These are phyloP conservation scores for Crocodylus rhombifer DNA, from an alignment of 2,797 vertebrate genomes.

Conservation along the genomic window DNA sequence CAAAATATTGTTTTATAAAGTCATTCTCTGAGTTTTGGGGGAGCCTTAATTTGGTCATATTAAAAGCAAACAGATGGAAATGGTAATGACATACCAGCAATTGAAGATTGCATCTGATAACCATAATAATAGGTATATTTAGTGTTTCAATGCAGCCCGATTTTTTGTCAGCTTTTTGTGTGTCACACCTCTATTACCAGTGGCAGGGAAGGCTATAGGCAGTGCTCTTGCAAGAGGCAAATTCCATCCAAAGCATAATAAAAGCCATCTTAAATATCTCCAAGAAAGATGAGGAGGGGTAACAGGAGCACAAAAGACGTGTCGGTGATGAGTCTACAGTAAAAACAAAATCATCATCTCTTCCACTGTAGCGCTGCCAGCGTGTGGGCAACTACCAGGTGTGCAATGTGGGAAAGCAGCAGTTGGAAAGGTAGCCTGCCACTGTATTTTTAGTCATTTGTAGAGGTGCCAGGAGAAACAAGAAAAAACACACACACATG, in stretches of 20 bases:
- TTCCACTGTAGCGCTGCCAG: constrained; percentile 3
- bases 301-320: constrained; percentile 25
- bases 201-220: no score
- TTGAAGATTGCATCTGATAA: no score
- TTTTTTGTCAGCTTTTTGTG: no score
- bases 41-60: no score
- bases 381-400: constrained; percentile 22
- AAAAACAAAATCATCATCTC: constrained; percentile 52
- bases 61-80: no score
- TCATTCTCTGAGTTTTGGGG: no score
- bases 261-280: background rate
- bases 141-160: no score
- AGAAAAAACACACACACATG: background rate
- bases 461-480: background rate
- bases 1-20: no score
- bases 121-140: no score
- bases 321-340: background rate
- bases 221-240: background rate
- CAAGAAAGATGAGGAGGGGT: background rate
- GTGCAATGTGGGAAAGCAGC: constrained; percentile 30
- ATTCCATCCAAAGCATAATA: background rate
- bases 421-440: constrained; percentile 40
- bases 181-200: no score
- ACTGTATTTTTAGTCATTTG: constrained; percentile 14
- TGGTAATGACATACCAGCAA: no score